phyloP scores from a whole-genome alignment of 2,888 invertebrate genomes.

The Drepana falcataria region DNA sequence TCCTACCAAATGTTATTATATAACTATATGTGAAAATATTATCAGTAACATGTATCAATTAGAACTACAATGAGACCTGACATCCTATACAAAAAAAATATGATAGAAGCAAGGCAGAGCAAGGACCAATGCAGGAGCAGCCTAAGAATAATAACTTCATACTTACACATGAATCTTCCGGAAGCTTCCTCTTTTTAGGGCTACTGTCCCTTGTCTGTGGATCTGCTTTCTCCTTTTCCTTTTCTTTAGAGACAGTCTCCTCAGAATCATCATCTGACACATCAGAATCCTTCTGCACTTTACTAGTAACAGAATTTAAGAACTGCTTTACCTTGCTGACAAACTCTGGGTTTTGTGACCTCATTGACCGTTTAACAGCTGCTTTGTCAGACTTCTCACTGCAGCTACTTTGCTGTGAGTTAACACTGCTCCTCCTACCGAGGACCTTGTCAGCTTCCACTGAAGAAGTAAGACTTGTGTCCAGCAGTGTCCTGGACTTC shows the following conservation, averaged over 20 bases:
- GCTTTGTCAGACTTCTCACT: constrained; percentile 60
- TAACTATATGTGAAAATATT: too few species aligned
- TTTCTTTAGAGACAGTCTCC: constrained; percentile 29
- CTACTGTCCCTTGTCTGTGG: constrained; percentile 18
- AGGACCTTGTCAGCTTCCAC: constrained; percentile 51
- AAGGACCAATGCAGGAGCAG: too few species aligned
- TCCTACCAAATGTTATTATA: too few species aligned
- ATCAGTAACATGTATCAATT: too few species aligned
- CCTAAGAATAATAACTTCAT: not conserved
- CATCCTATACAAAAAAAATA: not conserved
- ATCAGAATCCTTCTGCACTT: constrained; percentile 47
- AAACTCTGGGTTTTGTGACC: constrained; percentile 82
- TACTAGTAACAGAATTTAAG: constrained; percentile 73
- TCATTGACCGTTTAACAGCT: constrained; percentile 70
- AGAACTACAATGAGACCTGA: too few species aligned
- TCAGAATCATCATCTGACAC: constrained; percentile 38
- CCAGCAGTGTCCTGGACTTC: constrained; percentile 64
- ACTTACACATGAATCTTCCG: constrained; percentile 11
- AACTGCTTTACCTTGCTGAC: constrained; percentile 80
- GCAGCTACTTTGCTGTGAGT: constrained; percentile 54
- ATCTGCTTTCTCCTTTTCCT: constrained; percentile 19
- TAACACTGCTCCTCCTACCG: constrained; percentile 50
- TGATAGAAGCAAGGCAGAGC: too few species aligned
- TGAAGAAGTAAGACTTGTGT: constrained; percentile 62
- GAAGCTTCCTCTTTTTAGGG: constrained; percentile 34